Percentiles rank a stretch among this genome's conserved stretches.
phyloP scores from a whole-genome alignment of 92 coral and sea anemone genomes.

The Siderastrea siderea region DNA sequence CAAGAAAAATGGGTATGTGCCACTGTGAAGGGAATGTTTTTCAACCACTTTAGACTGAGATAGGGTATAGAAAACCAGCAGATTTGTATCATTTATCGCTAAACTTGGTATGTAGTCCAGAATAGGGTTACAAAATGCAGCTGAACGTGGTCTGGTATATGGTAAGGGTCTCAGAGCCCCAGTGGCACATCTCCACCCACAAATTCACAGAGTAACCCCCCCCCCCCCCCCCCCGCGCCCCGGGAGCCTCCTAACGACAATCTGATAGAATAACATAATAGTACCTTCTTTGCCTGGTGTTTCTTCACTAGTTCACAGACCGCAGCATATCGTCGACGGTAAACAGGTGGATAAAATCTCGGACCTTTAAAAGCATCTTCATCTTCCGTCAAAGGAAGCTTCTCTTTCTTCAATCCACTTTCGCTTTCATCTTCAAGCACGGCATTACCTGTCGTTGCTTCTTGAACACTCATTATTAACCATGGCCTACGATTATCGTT shows the following conservation, averaged over 20 bases:
- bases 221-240: too few relatives aligned
- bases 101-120: too few relatives aligned
- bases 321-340: conserved; percentile 88
- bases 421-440: neutral
- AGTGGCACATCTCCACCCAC: too few relatives aligned
- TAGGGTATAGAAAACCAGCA: too few relatives aligned
- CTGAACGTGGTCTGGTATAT: too few relatives aligned
- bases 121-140: too few relatives aligned
- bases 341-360: conserved; percentile 94
- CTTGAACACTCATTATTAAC: conserved; percentile 4
- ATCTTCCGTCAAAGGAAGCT: conserved; percentile 21
- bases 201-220: too few relatives aligned
- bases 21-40: too few relatives aligned
- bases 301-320: conserved; percentile 85
- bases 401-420: conserved; percentile 6
- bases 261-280: neutral
- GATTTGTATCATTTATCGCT: too few relatives aligned
- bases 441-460: neutral
- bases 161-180: too few relatives aligned
- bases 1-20: too few relatives aligned
- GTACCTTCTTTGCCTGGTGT: conserved; percentile 88
- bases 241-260: neutral
- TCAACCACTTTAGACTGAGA: too few relatives aligned
- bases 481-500: neutral
- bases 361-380: conserved; percentile 61